Conservation (phyloP, 2,797 vertebrate genomes). For the Darevskia nairensis region DNA sequence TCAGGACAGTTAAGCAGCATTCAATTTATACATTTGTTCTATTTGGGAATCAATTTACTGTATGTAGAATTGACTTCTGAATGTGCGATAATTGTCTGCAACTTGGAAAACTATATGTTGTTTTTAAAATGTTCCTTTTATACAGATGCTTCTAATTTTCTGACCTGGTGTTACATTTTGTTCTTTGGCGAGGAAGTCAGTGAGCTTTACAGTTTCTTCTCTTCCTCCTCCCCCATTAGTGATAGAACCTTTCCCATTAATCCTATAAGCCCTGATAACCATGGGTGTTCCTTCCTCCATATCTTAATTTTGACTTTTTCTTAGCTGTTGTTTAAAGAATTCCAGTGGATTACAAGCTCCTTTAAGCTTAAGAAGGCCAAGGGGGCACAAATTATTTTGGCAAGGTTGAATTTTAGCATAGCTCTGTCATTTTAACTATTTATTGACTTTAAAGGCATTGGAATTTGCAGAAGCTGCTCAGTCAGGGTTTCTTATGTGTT, state of each 20-base stretch:
- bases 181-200: conserved; percentile 20
- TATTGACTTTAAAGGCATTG: not conserved
- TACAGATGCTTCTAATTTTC: not conserved
- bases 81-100: not conserved
- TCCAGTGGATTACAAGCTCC: conserved; percentile 12
- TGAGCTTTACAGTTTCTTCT: conserved; percentile 18
- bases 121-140: conserved; percentile 29
- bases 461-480: not conserved
- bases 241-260: not conserved
- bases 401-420: conserved; percentile 16
- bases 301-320: conserved; percentile 8
- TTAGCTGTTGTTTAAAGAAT: conserved; percentile 24
- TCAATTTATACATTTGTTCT: not conserved
- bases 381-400: conserved; percentile 2
- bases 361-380: conserved; percentile 23
- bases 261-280: conserved; percentile 22
- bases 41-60: not conserved
- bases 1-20: too few species aligned
- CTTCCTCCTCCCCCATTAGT: not conserved
- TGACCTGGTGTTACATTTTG: not conserved
- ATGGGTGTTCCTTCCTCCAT: not conserved
- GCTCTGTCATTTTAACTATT: conserved; percentile 1
- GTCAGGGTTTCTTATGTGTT: not conserved
- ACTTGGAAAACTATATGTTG: not conserved
- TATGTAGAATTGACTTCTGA: not conserved